phyloP scores from a whole-genome alignment of 2,888 invertebrate species.

The Sphaerolaimus hirsutus region DNA sequence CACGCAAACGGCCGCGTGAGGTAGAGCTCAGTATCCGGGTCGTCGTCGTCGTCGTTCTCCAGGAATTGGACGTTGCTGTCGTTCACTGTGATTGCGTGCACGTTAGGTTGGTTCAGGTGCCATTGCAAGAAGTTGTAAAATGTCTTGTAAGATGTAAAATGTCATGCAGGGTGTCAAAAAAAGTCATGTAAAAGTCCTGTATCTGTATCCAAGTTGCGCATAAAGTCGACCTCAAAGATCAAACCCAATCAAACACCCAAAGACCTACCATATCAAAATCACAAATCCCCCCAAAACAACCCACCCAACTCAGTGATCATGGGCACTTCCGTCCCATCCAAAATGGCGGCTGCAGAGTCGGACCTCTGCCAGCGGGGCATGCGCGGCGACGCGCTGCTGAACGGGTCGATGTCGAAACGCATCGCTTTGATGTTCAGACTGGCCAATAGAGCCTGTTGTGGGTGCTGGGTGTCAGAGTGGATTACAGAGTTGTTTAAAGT shows the following conservation, averaged over 20 bases:
- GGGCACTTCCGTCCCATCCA: slow-evolving; percentile 88
- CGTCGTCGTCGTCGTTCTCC: slow-evolving; percentile 67
- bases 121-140: too few relatives aligned
- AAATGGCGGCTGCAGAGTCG: slow-evolving; percentile 43
- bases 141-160: too few relatives aligned
- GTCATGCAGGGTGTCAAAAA: too few relatives aligned
- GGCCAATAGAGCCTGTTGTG: slow-evolving; percentile 59
- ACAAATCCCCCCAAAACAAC: not conserved
- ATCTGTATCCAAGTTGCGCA: too few relatives aligned
- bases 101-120: too few relatives aligned
- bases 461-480: too few relatives aligned
- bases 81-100: slow-evolving; percentile 57
- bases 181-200: too few relatives aligned
- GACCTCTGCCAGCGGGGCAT: too few relatives aligned
- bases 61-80: slow-evolving; percentile 68
- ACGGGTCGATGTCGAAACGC: not conserved
- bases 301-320: slow-evolving; percentile 73
- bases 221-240: too few relatives aligned
- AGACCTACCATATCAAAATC: not conserved
- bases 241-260: not conserved
- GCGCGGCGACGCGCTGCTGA: too few relatives aligned
- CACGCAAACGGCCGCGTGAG: slow-evolving; percentile 97
- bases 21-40: slow-evolving; percentile 93
- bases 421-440: slow-evolving; percentile 70
- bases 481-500: too few relatives aligned